These are phyloP conservation scores for Micromussa lordhowensis DNA, from an alignment of 92 coral and sea anemone genomes.

Conservation along the genomic window DNA sequence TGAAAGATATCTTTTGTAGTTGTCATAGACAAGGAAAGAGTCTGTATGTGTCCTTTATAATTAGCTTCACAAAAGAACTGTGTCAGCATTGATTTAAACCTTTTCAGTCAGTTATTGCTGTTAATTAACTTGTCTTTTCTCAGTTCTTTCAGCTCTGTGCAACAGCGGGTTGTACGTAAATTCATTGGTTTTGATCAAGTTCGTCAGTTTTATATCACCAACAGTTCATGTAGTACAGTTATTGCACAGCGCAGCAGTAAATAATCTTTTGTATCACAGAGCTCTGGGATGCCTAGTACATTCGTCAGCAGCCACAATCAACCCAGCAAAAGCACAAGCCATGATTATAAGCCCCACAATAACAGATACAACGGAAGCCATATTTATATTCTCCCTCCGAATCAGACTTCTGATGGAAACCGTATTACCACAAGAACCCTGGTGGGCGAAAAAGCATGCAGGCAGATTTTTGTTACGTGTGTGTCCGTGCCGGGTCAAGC, in stretches of 20 bases:
- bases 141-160: not conserved
- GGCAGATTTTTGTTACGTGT: not conserved
- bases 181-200: not conserved
- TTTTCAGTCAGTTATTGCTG: not conserved
- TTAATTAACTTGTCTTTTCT: not conserved
- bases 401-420: not conserved
- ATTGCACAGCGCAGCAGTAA: conserved; percentile 13
- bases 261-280: conserved; percentile 15
- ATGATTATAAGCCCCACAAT: conserved; percentile 57
- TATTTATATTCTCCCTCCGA: not conserved
- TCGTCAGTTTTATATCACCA: not conserved
- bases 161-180: not conserved
- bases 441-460: not conserved
- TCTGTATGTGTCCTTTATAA: not conserved
- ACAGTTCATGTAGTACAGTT: conserved; percentile 14
- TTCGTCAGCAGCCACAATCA: conserved; percentile 80
- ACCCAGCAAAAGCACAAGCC: conserved; percentile 70
- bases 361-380: conserved; percentile 54
- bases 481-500: not conserved
- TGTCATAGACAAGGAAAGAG: too few relatives aligned
- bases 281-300: conserved; percentile 60
- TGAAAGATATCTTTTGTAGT: too few relatives aligned
- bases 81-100: not conserved
- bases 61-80: not conserved
- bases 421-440: not conserved